Conservation (phyloP, 2,797 vertebrate species). For the Lates japonicus region DNA sequence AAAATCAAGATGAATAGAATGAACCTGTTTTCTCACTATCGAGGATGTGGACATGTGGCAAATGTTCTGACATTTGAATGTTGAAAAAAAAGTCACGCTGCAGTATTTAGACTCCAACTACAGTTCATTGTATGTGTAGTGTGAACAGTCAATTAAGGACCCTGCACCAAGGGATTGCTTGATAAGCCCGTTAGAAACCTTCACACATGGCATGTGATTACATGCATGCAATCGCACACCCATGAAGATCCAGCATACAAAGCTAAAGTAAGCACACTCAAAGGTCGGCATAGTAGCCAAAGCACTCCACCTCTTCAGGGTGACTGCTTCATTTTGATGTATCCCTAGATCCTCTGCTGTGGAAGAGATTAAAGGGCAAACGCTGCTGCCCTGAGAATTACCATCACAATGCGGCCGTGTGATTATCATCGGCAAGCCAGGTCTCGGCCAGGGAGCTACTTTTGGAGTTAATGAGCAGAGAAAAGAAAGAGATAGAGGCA, state of each 20-base stretch:
- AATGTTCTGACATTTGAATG: not conserved
- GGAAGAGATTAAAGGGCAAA: constrained; percentile 67
- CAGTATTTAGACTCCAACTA: constrained; percentile 1
- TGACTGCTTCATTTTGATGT: not conserved
- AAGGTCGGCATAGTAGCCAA: not conserved
- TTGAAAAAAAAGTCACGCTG: not conserved
- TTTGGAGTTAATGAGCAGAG: constrained; percentile 53
- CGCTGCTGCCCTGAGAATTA: constrained; percentile 54
- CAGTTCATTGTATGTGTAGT: not conserved
- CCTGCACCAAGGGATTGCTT: not conserved
- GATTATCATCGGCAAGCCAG: constrained; percentile 59
- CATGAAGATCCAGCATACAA: not conserved
- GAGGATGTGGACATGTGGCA: not conserved
- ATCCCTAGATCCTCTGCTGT: constrained; percentile 38
- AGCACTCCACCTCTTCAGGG: constrained; percentile 9
- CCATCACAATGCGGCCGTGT: constrained; percentile 51
- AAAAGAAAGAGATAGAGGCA: constrained; percentile 22
- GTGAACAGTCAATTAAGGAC: constrained; percentile 23
- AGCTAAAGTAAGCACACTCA: not conserved
- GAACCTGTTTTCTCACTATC: not conserved
- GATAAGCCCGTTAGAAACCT: constrained; percentile 19
- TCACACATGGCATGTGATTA: not conserved
- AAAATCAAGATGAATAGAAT: not conserved
- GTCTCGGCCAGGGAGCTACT: constrained; percentile 42
- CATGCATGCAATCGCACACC: not conserved